Evolutionary conservation across 2,797 vertebrate genomes (phyloP).

Genomic region (Coendou prehensilis): DNA sequence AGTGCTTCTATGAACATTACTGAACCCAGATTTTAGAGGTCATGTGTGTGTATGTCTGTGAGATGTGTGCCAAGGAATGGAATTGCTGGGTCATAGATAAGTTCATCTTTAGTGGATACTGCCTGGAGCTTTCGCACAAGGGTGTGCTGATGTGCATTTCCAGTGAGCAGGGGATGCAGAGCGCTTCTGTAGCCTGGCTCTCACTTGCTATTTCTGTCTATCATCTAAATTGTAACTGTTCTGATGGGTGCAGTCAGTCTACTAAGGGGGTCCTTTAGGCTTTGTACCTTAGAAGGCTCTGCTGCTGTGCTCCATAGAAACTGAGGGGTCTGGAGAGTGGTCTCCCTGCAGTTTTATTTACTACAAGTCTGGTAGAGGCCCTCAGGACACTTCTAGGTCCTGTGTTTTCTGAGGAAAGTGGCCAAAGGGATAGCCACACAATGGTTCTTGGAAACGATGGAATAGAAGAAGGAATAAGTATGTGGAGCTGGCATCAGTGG

Average conservation of each 20-base stretch:
- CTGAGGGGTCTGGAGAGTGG: neutral
- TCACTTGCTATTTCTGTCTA: neutral
- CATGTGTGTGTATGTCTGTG: neutral
- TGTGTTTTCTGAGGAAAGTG: neutral
- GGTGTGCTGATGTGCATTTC: neutral
- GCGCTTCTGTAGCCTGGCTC: fast-evolving
- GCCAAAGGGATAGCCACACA: neutral
- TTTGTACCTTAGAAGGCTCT: neutral
- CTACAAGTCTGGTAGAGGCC: neutral
- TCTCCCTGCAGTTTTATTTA: neutral
- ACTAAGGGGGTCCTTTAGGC: neutral
- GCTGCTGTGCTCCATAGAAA: neutral
- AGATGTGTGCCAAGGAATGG: neutral
- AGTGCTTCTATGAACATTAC: fast-evolving
- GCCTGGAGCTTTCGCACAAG: neutral
- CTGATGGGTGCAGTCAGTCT: neutral
- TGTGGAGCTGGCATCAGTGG: neutral
- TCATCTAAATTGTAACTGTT: neutral
- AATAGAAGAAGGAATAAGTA: neutral
- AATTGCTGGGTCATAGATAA: neutral
- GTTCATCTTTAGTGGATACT: neutral
- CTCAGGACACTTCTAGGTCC: neutral
- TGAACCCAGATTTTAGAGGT: neutral
- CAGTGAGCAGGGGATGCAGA: neutral
- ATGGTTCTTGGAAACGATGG: neutral